Evolutionary conservation across 1,140 invertebrate species (phyloP).

Genomic region (Leptopilina clavipes): DNA sequence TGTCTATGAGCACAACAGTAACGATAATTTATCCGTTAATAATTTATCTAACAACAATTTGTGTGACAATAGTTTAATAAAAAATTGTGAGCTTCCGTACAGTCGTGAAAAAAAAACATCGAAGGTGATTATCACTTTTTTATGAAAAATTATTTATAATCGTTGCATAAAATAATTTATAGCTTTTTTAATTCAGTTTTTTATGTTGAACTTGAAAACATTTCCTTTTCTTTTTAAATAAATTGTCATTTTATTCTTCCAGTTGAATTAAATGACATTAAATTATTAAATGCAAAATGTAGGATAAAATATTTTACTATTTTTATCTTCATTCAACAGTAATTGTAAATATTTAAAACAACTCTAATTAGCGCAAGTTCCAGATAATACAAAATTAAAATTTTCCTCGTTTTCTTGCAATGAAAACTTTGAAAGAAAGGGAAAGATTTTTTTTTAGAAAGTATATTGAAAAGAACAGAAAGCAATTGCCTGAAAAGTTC

Average conservation of each 20-base stretch:
- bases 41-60: not conserved
- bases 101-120: not conserved
- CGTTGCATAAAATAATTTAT: no score
- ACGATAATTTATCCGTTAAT: not conserved
- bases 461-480: not conserved
- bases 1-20: not conserved
- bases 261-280: no score
- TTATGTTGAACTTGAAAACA: no score
- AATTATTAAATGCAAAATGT: no score
- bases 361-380: not conserved
- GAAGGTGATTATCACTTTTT: not conserved
- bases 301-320: not conserved
- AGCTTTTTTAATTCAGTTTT: not conserved
- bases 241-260: no score
- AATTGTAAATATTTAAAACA: not conserved
- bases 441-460: not conserved
- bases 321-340: not conserved
- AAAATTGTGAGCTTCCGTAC: not conserved
- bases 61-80: not conserved
- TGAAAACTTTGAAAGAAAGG: not conserved
- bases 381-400: not conserved
- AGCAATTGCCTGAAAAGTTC: constrained; percentile 18
- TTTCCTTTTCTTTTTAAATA: no score
- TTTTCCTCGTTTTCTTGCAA: not conserved
- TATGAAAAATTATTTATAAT: no score